These are phyloP conservation scores for Medauroidea extradentata DNA, from an alignment of 1,140 invertebrate genomes.

Conservation along the genomic window DNA sequence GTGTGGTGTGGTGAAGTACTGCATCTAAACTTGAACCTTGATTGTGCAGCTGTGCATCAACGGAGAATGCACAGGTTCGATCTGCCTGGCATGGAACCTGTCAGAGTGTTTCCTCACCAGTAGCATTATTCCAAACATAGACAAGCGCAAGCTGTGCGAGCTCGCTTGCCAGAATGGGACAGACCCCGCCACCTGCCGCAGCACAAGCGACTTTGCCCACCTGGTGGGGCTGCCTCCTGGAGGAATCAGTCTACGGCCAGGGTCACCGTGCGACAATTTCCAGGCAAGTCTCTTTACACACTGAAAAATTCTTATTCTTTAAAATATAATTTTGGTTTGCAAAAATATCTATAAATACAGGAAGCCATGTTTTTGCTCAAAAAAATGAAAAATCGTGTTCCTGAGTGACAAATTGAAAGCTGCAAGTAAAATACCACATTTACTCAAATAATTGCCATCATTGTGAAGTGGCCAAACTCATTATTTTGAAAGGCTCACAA, in stretches of 20 bases:
- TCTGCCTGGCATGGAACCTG: constrained; percentile 91
- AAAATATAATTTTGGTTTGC: no score
- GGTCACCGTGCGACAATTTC: constrained; percentile 98
- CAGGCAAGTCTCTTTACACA: constrained; percentile 56
- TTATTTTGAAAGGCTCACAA: no score
- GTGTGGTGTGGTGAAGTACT: no score
- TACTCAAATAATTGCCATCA: no score
- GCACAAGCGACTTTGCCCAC: constrained; percentile 77
- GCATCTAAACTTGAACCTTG: no score
- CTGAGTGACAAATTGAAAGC: no score
- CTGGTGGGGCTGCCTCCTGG: constrained; percentile 70
- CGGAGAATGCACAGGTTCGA: constrained; percentile 92
- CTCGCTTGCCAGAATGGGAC: constrained; percentile 89
- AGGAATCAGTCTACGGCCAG: constrained; percentile 84
- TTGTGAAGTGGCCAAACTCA: no score
- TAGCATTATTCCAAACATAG: constrained; percentile 70
- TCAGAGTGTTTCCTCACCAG: constrained; percentile 96
- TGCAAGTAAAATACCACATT: no score
- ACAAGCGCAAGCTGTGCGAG: constrained; percentile 88
- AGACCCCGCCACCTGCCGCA: constrained; percentile 70
- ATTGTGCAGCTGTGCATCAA: constrained; percentile 86
- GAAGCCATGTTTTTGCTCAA: no score
- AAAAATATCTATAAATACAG: no score
- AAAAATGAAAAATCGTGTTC: no score
- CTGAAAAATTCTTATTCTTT: no score